Base-by-base conservation (phyloP, 2,797 vertebrate species). In the Cossypha dichroa region DNA sequence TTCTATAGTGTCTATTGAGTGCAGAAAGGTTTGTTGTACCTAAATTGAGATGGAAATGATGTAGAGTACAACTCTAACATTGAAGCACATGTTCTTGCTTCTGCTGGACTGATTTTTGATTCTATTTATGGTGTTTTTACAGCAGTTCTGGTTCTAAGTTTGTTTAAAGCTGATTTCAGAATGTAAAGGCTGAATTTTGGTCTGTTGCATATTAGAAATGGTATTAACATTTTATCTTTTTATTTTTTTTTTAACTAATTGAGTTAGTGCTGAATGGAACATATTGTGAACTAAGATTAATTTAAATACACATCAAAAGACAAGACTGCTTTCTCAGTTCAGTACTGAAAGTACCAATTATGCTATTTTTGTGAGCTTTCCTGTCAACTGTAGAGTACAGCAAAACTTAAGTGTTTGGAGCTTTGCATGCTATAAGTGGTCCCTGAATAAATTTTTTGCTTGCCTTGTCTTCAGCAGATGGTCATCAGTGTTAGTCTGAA, bases 121-220 rank as follows among this genome's bases (percentile, higher is more conserved):
- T 82, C 22, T 91, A 13, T 79, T 79, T 31, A 36, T 7, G 12
- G 11, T 62, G 13, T 19, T 86, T 91, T 87, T 70, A 40, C 34
- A 76, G 12, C 17, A 62, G 13, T 58, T 93, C 33, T 83, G 59
- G 15, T 74, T 91, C 36, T 40, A 68, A 76, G n/a, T 2, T 14
- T 33, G 74, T 74, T 82, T 31, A 41, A 67, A 77, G 34, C 23
- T 62, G 28, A 52, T 76, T 92, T 68, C 36, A 88, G 51, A 68
- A 84, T 41, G 33, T 67, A 64, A 88, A 55, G 36, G 77, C 18
- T 89, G 51, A 95, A 96, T 92, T 97, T 95, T 36, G 21, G 55
- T 40, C n/a, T 89, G 18, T 51, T 81, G 21, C 85, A 25, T 64
- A 66, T 86, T 75, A 95, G 26, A 90, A 94, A 85, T 15, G 20